These are phyloP conservation scores for Thunnus albacares DNA, from an alignment of 2,797 vertebrate genomes.

Conservation along the genomic window DNA sequence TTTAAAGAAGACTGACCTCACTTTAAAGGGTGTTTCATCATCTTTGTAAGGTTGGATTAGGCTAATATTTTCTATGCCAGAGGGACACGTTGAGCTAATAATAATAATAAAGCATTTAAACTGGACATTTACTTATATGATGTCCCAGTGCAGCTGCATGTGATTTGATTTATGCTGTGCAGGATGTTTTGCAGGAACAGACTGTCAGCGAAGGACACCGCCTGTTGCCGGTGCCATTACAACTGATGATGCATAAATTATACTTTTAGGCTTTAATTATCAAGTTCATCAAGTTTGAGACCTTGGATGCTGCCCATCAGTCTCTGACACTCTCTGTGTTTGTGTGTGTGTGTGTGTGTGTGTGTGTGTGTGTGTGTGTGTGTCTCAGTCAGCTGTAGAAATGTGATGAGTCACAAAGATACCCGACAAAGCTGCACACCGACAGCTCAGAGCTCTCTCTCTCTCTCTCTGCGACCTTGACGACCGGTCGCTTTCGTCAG, in stretches of 20 bases:
- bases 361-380: neutral
- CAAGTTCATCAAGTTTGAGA: neutral
- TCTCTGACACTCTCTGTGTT: neutral
- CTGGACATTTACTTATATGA: neutral
- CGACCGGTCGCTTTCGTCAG: slow-evolving; percentile 13
- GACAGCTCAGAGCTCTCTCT: slow-evolving; percentile 15
- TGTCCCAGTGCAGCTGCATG: neutral
- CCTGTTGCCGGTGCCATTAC: too few relatives aligned
- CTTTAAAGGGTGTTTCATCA: neutral
- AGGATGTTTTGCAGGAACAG: neutral
- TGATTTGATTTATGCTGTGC: neutral
- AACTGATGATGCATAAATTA: neutral
- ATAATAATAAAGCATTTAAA: neutral
- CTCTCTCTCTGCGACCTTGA: slow-evolving; percentile 18
- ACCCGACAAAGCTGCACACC: slow-evolving; percentile 12
- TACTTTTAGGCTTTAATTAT: neutral
- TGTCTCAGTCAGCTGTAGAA: slow-evolving; percentile 24
- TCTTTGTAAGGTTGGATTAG: neutral
- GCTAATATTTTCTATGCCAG: neutral
- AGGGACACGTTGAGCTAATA: too few relatives aligned
- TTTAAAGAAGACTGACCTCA: too few relatives aligned
- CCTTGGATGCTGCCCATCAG: neutral
- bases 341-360: neutral
- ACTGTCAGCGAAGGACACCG: neutral
- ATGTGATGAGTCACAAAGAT: slow-evolving; percentile 48